Evolutionary conservation across 2,113 vertebrate genomes (phyloP), one percentile per base, ranked within the genome.

Genomic region (Aplodontia rufa): DNA sequence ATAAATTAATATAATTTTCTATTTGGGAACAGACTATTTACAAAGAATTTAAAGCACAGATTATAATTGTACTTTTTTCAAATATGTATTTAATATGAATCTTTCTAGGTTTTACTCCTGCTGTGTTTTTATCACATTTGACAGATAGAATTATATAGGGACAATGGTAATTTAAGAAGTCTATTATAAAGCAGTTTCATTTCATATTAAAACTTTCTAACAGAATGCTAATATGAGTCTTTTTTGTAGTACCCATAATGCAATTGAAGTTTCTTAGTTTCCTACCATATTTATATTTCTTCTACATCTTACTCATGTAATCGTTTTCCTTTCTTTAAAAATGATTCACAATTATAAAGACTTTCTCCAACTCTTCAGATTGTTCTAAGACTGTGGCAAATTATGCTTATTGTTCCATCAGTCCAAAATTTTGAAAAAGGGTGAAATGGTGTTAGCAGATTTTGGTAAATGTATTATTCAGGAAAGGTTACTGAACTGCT

Each of bases 381-480:
- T 85, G 47, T 92, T 96, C 49, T 35, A 80, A 76, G 30, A 10
- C 81, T 22, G 40, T 58, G 72, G 37, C 69, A 96, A 86, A 89
- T 76, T 95, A 82, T 26, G 76, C 3, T 42, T 5, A 90, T 91
- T 95, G 42, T 95, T 96, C 20, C 3, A 91, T 93, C 60, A 92
- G 10, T 51, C 20, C 82, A 83, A 42, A 6, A 42, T 82, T 96
- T 95, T 91, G 42, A 91, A 93, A 93, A 92, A 62, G 1, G 5
- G 64, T 93, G 16, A 96, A 86, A 87, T 37, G 58, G 26, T 95
- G 26, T 96, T 95, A 97, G 76, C 22, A 92, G 42, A 96, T 95
- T 95, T 87, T 85, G 92, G 75, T 30, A 94, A 85, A 95, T 93
- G 64, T 58, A 66, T 97, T 97, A 88, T 97, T 97, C 72, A 94